Base-by-base conservation (phyloP, 2,113 vertebrate species). In the Pelusios castaneus region DNA sequence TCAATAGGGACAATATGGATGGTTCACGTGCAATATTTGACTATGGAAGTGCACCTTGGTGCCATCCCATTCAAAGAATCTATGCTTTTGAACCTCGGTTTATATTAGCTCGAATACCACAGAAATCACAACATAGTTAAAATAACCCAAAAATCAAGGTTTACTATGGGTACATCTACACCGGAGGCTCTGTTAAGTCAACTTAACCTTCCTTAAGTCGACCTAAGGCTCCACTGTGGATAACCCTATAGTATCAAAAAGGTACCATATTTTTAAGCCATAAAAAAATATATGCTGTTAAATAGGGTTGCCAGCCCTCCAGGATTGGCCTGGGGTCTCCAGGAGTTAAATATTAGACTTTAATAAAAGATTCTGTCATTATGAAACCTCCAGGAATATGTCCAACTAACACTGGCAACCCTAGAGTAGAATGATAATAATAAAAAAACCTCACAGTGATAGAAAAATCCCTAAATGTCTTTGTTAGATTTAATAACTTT, bases 401-500 rank as follows among this genome's bases (percentile, higher is more conserved):
- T 70, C n/a, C n/a, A 70, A 70, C 21, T n/a, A 70, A 38, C n/a
- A 70, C 4, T 70, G 9, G n/a, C n/a, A 70, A 70, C n/a, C 19
- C 63, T 70, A 70, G 8, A 70, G 19, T 70, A 70, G 8, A 70
- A 70, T 38, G 4, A 91, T 12, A 29, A 85, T 12, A 87, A n/a
- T 80, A 93, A 88, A 45, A n/a, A 95, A 85, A 79, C 47, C 49
- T 56, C 54, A 54, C 3, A 83, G 76, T 51, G 87, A 7, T 31
- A 58, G 16, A 27, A 93, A 84, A 38, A 89, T 93, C 75, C 58
- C 12, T 82, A 91, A 93, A 89, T 10, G 0, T 3, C 34, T 78
- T 87, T 22, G 79, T 79, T 83, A 49, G 43, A 80, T 82, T 83
- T 85, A 91, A 6, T 82, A 92, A 91, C 49, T 94, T 63, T 19